phyloP scores from a whole-genome alignment of 2,113 vertebrate species.

The Agapornis roseicollis region DNA sequence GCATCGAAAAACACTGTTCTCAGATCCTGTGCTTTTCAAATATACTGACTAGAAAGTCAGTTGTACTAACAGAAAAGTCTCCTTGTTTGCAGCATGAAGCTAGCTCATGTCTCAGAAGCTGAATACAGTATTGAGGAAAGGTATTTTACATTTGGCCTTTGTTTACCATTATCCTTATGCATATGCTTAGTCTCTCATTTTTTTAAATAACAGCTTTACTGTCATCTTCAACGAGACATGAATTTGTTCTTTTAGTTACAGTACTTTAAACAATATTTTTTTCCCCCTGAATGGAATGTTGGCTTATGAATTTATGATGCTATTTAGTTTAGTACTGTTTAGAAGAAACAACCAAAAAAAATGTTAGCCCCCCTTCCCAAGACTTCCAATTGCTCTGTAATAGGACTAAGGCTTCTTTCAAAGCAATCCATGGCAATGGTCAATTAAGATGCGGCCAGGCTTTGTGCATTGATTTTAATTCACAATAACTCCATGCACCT shows the following conservation, averaged over 20 bases:
- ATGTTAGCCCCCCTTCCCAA: background rate
- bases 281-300: background rate
- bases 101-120: background rate
- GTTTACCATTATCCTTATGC: background rate
- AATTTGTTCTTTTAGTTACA: background rate
- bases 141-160: background rate
- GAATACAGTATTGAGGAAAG: background rate
- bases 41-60: background rate
- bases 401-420: background rate
- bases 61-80: background rate
- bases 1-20: fast-evolving
- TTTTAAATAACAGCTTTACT: background rate
- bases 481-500: conserved; percentile 16
- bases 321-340: background rate
- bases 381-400: background rate
- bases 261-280: background rate
- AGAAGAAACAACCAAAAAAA: background rate
- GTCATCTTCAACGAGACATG: background rate
- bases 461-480: conserved; percentile 48
- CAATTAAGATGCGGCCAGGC: background rate
- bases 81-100: background rate
- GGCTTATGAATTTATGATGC: background rate
- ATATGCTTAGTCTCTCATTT: fast-evolving
- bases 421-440: background rate
- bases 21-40: background rate